A percentile compares a stretch with the other conserved stretches of the same genome.
Evolutionary conservation across 2,888 invertebrate species (phyloP).

Genomic region (Doris montereyensis): DNA sequence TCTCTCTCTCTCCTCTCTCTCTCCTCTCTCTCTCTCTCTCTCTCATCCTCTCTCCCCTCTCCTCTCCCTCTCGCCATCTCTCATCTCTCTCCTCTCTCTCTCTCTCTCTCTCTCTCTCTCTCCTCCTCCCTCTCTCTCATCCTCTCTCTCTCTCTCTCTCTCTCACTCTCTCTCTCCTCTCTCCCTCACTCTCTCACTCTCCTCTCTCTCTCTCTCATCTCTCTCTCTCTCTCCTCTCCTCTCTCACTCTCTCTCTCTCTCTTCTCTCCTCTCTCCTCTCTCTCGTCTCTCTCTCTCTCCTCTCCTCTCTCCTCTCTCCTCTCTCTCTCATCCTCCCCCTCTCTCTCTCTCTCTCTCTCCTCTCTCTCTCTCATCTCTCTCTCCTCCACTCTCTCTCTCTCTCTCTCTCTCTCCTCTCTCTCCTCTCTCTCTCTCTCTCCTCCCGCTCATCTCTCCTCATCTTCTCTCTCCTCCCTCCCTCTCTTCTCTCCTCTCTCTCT

Average conservation of each 20-base stretch:
- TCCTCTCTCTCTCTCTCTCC: not conserved
- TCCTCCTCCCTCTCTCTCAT: not conserved
- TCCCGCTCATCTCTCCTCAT: not conserved
- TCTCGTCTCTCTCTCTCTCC: not conserved
- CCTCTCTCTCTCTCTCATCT: not conserved
- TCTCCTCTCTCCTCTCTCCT: not conserved
- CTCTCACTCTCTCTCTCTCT: not conserved
- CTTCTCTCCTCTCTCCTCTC: not conserved
- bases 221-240: not conserved
- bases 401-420: not conserved
- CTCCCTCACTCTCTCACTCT: not conserved
- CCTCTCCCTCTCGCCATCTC: not conserved
- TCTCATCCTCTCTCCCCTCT: not conserved
- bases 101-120: not conserved
- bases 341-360: not conserved
- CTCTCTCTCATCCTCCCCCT: not conserved
- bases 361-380: not conserved
- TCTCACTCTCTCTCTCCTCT: not conserved
- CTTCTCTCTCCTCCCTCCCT: not conserved
- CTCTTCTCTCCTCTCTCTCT: not conserved
- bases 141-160: not conserved
- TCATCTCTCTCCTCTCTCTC: not conserved
- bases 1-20: no score
- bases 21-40: not conserved
- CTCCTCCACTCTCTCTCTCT: not conserved